phyloP scores from a whole-genome alignment of 2,888 invertebrate genomes.

The Thera britannica region DNA sequence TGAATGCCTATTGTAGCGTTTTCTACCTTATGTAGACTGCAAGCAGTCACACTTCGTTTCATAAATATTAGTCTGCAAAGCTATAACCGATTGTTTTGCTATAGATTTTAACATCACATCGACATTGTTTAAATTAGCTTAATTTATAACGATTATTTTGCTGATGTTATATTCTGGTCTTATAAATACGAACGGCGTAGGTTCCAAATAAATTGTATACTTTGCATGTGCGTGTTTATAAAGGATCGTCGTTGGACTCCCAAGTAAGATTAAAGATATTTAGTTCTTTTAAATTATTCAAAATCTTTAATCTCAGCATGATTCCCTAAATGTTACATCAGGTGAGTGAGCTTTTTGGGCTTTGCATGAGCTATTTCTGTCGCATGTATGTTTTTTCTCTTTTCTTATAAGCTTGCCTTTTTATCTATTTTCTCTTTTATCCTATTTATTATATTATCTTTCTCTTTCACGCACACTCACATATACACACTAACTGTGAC shows the following conservation, averaged over 20 bases:
- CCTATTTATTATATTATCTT: slow-evolving; percentile 68
- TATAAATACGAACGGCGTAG: slow-evolving; percentile 60
- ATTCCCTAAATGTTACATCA: slow-evolving; percentile 47
- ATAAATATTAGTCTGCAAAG: slow-evolving; percentile 72
- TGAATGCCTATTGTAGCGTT: slow-evolving; percentile 29
- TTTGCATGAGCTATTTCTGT: slow-evolving; percentile 72
- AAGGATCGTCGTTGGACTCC: slow-evolving; percentile 83
- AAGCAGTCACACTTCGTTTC: slow-evolving; percentile 50
- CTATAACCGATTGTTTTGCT: slow-evolving; percentile 82
- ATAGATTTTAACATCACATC: slow-evolving; percentile 78
- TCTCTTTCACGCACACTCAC: slow-evolving; percentile 64
- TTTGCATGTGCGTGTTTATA: slow-evolving; percentile 68
- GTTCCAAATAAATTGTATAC: slow-evolving; percentile 58
- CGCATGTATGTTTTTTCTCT: slow-evolving; percentile 69
- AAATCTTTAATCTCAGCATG: slow-evolving; percentile 66
- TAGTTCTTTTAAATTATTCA: slow-evolving; percentile 56
- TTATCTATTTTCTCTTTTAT: slow-evolving; percentile 58
- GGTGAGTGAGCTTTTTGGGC: slow-evolving; percentile 72
- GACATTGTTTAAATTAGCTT: slow-evolving; percentile 75
- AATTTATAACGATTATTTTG: slow-evolving; percentile 70
- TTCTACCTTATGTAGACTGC: slow-evolving; percentile 38
- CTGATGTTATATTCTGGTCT: slow-evolving; percentile 67
- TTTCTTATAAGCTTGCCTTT: slow-evolving; percentile 67
- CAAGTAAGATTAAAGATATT: slow-evolving; percentile 78
- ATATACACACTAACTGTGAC: slow-evolving; percentile 56